These are phyloP conservation scores for Pristiophorus japonicus DNA, from an alignment of 2,113 vertebrate species.

Conservation along the genomic window DNA sequence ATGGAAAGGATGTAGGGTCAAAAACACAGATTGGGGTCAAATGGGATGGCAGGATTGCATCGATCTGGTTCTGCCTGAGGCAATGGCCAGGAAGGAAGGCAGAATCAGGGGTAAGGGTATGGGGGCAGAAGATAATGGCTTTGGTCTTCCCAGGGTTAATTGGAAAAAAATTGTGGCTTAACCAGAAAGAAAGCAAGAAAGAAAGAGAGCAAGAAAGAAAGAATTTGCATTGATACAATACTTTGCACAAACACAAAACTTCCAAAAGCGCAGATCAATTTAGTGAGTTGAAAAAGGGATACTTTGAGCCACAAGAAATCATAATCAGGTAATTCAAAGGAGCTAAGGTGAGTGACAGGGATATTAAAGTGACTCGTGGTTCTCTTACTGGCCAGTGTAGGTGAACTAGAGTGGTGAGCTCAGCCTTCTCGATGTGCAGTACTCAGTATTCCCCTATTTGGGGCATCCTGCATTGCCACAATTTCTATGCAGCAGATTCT, in stretches of 20 bases:
- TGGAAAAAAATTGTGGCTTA: not conserved
- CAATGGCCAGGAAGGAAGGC: not conserved
- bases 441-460: not conserved
- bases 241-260: not conserved
- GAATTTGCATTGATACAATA: not conserved
- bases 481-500: not conserved
- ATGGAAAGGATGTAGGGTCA: not conserved
- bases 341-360: not conserved
- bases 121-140: not conserved
- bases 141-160: not conserved
- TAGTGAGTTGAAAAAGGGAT: too few relatives aligned
- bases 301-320: too few relatives aligned
- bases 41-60: not conserved
- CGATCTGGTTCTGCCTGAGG: not conserved
- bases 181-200: not conserved
- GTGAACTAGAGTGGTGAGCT: not conserved
- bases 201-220: not conserved
- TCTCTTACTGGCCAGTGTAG: not conserved
- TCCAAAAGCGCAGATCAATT: not conserved
- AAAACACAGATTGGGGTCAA: not conserved
- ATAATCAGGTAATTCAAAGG: not conserved
- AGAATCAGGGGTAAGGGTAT: not conserved
- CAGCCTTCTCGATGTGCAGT: not conserved
- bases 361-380: not conserved
- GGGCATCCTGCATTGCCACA: not conserved